Base-by-base conservation (phyloP, 2,113 vertebrate species). In the Callionymus lyra region DNA sequence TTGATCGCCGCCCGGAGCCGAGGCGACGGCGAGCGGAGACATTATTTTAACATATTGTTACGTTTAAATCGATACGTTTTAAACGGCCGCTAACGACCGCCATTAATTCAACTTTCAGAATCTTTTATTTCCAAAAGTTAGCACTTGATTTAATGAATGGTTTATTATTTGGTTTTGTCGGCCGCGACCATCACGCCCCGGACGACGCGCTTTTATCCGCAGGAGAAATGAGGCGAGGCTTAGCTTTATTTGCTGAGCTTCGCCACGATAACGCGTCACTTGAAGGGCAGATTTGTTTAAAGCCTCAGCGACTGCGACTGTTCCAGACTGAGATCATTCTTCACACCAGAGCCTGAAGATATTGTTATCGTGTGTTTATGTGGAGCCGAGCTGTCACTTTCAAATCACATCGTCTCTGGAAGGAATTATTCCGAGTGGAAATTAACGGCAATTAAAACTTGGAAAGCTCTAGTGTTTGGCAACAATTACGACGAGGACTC, bases 1-100 rank as follows among this genome's bases (percentile, higher is more conserved):
- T 94, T 98, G 94, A 99, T 98, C 94, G 93, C 91, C 84, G 72
- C 27, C 41, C 44, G 58, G 59, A 47, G 44, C 58, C 45, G 69
- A 11, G 55, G 73, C 58, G 75, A 76, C 74, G 72, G 73, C 77
- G 67, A 70, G 79, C 62, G 58, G 72, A 77, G 65, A 78, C 79
- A 81, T 83, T 82, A 83, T 80, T 86, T 79, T 81, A 84, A 81
- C 83, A 75, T 82, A 73, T 75, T 77, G 76, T 82, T 76, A 81
- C 77, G 77, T 69, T 70, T 72, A 81, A 85, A 87, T 85, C 84
- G 65, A 86, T 85, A 86, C 39, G 75, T 75, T 77, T 61, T 77
- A 79, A 81, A 75, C 66, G 58, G 63, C 68, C 63, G 61, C 63
- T 84, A 84, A 85, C 71, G 75, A 80, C 78, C 61, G 60, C 72